Conservation (phyloP, 2,113 vertebrate genomes). For the Aphelocoma coerulescens region DNA sequence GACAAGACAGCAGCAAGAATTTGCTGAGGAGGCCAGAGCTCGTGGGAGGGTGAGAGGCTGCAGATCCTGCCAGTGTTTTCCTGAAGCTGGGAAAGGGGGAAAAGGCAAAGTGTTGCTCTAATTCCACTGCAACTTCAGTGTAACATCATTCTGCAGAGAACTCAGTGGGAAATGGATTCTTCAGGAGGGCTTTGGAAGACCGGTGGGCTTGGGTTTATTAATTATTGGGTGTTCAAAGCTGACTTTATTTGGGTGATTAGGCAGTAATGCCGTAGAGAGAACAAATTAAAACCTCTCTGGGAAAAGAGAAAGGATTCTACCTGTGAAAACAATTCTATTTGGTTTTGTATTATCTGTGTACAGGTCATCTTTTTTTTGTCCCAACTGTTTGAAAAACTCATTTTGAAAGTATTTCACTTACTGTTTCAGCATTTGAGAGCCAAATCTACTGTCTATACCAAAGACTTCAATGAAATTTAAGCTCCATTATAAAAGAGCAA, state of each 20-base stretch:
- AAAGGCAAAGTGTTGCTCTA: neutral
- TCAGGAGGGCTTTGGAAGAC: neutral
- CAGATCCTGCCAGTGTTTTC: neutral
- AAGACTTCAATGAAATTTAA: neutral
- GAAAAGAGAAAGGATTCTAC: neutral
- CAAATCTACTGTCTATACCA: neutral
- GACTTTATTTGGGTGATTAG: neutral
- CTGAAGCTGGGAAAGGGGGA: neutral
- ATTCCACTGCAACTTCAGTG: fast-evolving
- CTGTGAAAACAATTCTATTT: neutral
- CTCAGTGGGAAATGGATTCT: neutral
- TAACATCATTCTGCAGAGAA: fast-evolving
- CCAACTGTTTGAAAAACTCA: neutral
- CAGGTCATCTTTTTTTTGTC: neutral
- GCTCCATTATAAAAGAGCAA: neutral
- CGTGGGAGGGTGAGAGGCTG: neutral
- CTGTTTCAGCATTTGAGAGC: neutral
- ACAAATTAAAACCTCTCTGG: neutral
- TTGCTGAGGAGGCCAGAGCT: neutral
- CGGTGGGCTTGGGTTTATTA: neutral
- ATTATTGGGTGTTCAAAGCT: neutral
- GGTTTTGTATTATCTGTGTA: neutral
- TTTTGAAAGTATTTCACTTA: neutral
- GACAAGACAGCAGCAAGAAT: neutral
- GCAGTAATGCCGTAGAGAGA: neutral